Base-by-base conservation (phyloP, 2,888 invertebrate species). In the Nephrotoma appendiculata region DNA sequence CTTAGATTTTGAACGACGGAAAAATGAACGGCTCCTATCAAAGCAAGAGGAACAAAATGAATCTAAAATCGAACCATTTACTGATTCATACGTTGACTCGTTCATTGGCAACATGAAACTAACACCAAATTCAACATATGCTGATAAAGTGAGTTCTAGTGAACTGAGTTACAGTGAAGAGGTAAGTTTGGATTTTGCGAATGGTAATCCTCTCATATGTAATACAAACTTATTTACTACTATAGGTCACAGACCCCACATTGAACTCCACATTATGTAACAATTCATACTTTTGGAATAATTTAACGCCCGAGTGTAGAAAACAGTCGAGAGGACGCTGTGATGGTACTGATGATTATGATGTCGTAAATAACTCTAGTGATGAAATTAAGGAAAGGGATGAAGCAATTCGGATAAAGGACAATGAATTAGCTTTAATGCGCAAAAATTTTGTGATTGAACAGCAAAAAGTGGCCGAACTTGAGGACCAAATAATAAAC, bases 401-500 rank as follows among this genome's bases (percentile, higher is more conserved):
- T 9, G 71, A 71, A 71, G 31, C 71, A 71, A 71, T 71, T 31
- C 71, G 71, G 9, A 19, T 31, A 71, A 71, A 71, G 9, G 71
- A 71, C 4, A 19, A 31, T 71, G 71, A 71, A 71, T 9, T 71
- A 71, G 4, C 9, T 31, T 31, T 71, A 31, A 71, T 71, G 19
- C 71, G 71, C 4, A 19, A 71, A 71, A 31, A 71, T 85, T 94
- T 94, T 88, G 92, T 94, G 83, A 93, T 95, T 88, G 96, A 96
- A 89, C 95, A 96, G 89, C 93, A 95, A 89, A 93, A 95, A 88
- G 94, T 95, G 41, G 93, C 93, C 0, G 96, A 97, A 90, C 92
- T 97, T 86, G 95, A 96, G 89, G 96, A 96, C 89, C 96, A 96
- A 90, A 90, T 97, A 87, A 93, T 95, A 43, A 93, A 94, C 88